Percentiles rank a stretch among this genome's conserved stretches.
Conservation (phyloP, 2,888 invertebrate species). For the Leucophenga maculata region DNA sequence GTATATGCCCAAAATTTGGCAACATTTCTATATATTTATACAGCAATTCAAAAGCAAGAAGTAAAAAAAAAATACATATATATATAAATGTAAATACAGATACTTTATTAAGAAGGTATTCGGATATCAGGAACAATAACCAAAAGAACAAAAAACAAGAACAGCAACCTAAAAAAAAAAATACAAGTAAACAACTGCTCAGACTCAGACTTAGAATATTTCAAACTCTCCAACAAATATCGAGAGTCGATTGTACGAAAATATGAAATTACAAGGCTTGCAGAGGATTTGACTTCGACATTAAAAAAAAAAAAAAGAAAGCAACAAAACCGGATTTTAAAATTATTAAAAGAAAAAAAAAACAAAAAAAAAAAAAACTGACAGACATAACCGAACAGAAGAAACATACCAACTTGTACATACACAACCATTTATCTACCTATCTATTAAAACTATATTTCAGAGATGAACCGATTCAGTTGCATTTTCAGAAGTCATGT, state of each 20-base stretch:
- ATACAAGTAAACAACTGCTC: not conserved
- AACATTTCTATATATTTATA: conserved; percentile 2
- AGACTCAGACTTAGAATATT: no score
- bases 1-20: not conserved
- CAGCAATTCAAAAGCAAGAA: no score
- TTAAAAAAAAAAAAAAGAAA: not conserved
- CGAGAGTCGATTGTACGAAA: not conserved
- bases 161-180: conserved; percentile 7
- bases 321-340: conserved; percentile 2
- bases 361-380: not conserved
- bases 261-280: conserved; percentile 14
- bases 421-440: not conserved
- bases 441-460: not conserved
- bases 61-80: no score
- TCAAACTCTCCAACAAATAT: conserved; percentile 6
- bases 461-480: no score
- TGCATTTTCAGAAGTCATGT: no score
- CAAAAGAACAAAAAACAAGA: conserved; percentile 7
- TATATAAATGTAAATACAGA: no score
- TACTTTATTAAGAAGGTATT: no score
- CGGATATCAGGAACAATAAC: not conserved
- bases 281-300: conserved; percentile 20
- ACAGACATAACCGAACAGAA: not conserved
- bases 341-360: not conserved
- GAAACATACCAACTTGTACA: not conserved